These are phyloP conservation scores for Apoda limacodes DNA, from an alignment of 2,888 invertebrate species.

Conservation along the genomic window DNA sequence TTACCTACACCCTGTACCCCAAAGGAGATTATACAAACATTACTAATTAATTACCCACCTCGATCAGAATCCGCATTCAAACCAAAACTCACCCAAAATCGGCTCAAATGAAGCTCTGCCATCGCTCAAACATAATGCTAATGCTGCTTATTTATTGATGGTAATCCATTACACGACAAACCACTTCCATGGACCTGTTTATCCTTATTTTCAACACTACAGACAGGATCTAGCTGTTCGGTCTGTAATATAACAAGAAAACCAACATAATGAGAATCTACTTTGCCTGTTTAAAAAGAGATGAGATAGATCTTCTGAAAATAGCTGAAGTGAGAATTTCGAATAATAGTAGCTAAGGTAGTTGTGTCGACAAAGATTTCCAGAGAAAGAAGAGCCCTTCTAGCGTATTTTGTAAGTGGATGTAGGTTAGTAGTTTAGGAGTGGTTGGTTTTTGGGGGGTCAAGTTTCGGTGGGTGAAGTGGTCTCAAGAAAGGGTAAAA, in stretches of 20 bases:
- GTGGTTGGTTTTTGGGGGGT: slow-evolving; percentile 20
- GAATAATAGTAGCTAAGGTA: slow-evolving; percentile 52
- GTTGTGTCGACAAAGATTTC: slow-evolving; percentile 43
- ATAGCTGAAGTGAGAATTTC: no score
- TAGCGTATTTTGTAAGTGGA: not conserved
- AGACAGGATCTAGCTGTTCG: no score
- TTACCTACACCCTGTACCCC: no score
- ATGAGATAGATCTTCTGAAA: no score
- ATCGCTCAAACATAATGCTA: slow-evolving; percentile 32
- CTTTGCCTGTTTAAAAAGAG: no score
- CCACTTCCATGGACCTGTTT: no score
- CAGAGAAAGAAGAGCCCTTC: slow-evolving; percentile 32
- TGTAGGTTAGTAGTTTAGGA: not conserved
- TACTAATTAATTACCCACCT: not conserved
- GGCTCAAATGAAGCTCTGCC: slow-evolving; percentile 39
- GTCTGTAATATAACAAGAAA: no score
- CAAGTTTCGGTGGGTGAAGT: slow-evolving; percentile 27
- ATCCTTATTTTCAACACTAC: no score
- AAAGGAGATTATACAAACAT: no score
- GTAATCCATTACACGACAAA: slow-evolving; percentile 41
- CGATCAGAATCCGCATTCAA: slow-evolving; percentile 8
- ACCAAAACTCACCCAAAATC: slow-evolving; percentile 48
- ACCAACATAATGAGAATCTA: no score
- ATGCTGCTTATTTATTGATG: slow-evolving; percentile 57
- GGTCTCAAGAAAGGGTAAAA: slow-evolving; percentile 40